A percentile compares a stretch with the other conserved stretches of the same genome.
These are phyloP conservation scores for Lepus americanus DNA, from an alignment of 2,113 vertebrate species.

Conservation along the genomic window DNA sequence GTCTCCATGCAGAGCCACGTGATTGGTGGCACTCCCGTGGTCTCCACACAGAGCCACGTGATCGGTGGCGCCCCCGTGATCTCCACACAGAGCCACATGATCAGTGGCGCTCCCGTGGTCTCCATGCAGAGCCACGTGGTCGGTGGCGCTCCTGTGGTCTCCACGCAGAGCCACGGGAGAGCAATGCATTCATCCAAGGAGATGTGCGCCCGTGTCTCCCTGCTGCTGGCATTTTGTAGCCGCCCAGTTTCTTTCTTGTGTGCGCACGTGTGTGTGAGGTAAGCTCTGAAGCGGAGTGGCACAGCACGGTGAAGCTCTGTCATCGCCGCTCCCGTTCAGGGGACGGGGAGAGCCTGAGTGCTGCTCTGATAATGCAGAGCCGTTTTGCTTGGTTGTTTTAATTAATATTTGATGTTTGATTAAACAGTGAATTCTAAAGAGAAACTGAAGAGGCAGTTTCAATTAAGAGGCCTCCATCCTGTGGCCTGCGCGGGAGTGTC, in stretches of 20 bases:
- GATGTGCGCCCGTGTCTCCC: too few relatives aligned
- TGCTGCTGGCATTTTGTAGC: background rate
- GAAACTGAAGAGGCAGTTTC: conserved; percentile 58
- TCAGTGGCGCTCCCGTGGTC: too few relatives aligned
- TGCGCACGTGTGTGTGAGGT: background rate
- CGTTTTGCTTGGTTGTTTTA: conserved; percentile 47
- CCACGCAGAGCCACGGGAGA: too few relatives aligned
- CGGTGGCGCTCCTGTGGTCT: too few relatives aligned
- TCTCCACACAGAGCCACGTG: too few relatives aligned
- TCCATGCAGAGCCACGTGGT: too few relatives aligned
- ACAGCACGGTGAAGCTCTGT: background rate
- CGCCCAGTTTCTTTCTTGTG: background rate
- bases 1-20: too few relatives aligned
- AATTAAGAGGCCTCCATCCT: conserved; percentile 40
- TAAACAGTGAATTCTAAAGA: conserved; percentile 52
- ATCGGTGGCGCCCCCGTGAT: too few relatives aligned
- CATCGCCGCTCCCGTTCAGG: background rate
- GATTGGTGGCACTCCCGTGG: too few relatives aligned
- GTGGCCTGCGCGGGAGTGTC: background rate
- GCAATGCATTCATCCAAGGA: too few relatives aligned
- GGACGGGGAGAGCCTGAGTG: background rate
- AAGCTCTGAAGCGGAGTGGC: background rate
- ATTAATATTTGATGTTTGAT: conserved; percentile 62
- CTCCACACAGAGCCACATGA: too few relatives aligned
- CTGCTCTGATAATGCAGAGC: background rate